phyloP scores from a whole-genome alignment of 2,113 vertebrate species.

The Cromileptes altivelis region DNA sequence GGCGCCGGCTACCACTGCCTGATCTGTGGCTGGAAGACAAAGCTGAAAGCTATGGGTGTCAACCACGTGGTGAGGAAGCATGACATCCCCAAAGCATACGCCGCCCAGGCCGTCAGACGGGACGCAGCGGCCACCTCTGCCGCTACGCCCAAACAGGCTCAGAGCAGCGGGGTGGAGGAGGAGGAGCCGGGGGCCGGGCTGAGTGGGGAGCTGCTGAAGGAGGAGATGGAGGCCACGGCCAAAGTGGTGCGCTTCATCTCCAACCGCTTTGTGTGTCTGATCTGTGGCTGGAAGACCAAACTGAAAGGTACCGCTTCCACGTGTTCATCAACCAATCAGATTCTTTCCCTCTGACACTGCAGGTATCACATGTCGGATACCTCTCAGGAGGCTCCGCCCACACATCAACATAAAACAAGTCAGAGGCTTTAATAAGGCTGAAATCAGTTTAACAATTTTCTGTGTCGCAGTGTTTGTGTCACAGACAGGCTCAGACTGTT shows the following conservation, averaged over 20 bases:
- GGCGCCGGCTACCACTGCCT: slow-evolving; percentile 53
- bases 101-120: slow-evolving; percentile 36
- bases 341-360: too few species aligned
- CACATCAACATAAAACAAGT: too few species aligned
- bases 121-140: not conserved
- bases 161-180: slow-evolving; percentile 22
- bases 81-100: slow-evolving; percentile 62
- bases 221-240: slow-evolving; percentile 63
- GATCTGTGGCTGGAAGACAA: slow-evolving; percentile 70
- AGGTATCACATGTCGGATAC: too few species aligned
- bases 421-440: too few species aligned
- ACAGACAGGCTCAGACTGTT: too few species aligned
- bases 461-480: too few species aligned
- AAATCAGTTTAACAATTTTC: too few species aligned
- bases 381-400: too few species aligned
- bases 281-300: slow-evolving; percentile 78
- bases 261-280: slow-evolving; percentile 67
- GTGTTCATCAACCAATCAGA: too few species aligned
- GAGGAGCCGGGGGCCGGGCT: slow-evolving; percentile 45
- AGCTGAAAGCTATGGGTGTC: slow-evolving; percentile 44
- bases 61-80: slow-evolving; percentile 70
- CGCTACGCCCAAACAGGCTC: not conserved
- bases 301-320: slow-evolving; percentile 55
- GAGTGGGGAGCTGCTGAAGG: slow-evolving; percentile 58
- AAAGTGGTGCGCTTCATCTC: slow-evolving; percentile 58